Conservation (phyloP, 1,140 invertebrate species). For the Bombus polaris region DNA sequence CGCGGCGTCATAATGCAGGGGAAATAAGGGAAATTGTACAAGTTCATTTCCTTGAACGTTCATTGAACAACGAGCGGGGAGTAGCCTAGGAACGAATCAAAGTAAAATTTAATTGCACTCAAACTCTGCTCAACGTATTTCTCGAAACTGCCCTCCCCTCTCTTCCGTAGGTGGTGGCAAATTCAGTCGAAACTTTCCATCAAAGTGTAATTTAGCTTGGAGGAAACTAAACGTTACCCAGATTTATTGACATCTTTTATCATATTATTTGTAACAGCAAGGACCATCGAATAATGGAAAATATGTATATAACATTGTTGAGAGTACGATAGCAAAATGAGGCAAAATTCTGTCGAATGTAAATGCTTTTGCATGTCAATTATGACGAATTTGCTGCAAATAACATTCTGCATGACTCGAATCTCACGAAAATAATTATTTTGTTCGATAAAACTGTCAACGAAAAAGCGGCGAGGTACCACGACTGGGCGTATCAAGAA, state of each 20-base stretch:
- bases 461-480: neutral
- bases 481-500: neutral
- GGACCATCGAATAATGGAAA: slow-evolving; percentile 32
- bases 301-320: neutral
- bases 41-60: neutral
- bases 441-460: neutral
- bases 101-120: slow-evolving; percentile 47
- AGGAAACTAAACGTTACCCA: slow-evolving; percentile 43
- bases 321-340: too few relatives aligned
- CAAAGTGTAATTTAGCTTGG: slow-evolving; percentile 36
- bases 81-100: slow-evolving; percentile 15
- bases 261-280: slow-evolving; percentile 64
- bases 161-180: neutral
- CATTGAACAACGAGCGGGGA: neutral
- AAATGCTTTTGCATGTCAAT: too few relatives aligned
- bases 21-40: neutral
- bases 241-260: slow-evolving; percentile 21
- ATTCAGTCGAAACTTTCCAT: slow-evolving; percentile 35
- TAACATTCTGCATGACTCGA: neutral
- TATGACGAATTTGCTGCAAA: neutral
- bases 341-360: neutral
- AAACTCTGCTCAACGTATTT: slow-evolving; percentile 39
- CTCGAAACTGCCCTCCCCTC: neutral
- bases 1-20: neutral
- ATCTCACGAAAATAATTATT: neutral